Base-by-base conservation (phyloP, 2,888 invertebrate species). In the Scaptomyza cyrtandrae region DNA sequence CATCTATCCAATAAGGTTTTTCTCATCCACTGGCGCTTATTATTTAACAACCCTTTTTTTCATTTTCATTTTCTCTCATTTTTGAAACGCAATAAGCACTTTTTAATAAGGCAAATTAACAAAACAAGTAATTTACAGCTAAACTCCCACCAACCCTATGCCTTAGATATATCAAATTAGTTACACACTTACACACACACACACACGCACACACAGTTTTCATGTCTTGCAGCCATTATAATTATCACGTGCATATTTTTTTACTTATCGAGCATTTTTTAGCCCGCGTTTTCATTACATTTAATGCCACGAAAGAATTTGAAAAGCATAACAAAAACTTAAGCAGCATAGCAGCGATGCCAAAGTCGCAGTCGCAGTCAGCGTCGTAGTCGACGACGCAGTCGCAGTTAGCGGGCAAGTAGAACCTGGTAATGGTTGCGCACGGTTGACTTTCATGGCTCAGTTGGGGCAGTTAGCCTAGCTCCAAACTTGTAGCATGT, bases 371-470 rank as follows among this genome's bases (percentile, higher is more conserved):
- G 50, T 24, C n/a, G 41, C 19, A 0, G 68, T 19, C 16, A 29
- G 9, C 2, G 46, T 35, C 52, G 19, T 27, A 0, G 72, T 54
- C 54, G 48, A 24, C 0, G 74, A 29, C 53, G 70, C 52, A 55
- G 77, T 71, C 71, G 62, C 79, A 69, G 74, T 76, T 65, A 53
- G 70, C 73, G 64, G 35, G 65, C 68, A 72, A 77, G 72, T 82
- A 87, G 82, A 85, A 87, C 86, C 79, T 69, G 61, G 80, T 66
- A 73, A 53, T 29, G 77, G 84, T 88, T 71, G 84, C 89, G 84
- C 88, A 80, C 82, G 88, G 90, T 78, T 90, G 90, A 83, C 59
- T 89, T 90, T 88, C 90, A 90, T 90, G 90, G 90, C 89, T 90
- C 88, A 89, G 90, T 87, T 89, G 88, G 88, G 74, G 90, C 79